Percentiles rank a stretch among this genome's conserved stretches.
phyloP scores from a whole-genome alignment of 2,113 vertebrate species.

The Microcebus murinus region DNA sequence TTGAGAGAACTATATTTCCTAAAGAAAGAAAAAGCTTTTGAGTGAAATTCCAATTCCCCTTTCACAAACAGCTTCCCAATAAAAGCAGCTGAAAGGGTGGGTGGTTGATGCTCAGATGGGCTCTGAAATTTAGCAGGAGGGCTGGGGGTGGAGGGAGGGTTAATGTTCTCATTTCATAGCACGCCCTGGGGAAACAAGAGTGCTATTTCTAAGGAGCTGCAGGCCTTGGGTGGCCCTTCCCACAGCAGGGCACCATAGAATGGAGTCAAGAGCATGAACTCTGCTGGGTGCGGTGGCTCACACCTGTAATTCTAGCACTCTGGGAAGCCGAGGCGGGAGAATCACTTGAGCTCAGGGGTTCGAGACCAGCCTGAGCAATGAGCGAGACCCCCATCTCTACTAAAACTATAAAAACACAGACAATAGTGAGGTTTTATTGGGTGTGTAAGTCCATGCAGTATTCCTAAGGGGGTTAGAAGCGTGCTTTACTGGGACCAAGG shows the following conservation, averaged over 20 bases:
- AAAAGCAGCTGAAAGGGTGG: background rate
- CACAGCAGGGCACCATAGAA: background rate
- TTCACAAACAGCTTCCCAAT: background rate
- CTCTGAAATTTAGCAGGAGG: background rate
- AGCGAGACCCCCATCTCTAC: too few species aligned
- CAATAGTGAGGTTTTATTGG: background rate
- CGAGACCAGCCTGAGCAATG: too few species aligned
- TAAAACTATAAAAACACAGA: background rate
- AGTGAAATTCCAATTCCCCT: background rate
- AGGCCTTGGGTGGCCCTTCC: background rate
- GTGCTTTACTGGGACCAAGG: background rate
- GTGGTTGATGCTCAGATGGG: background rate
- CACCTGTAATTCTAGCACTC: too few species aligned
- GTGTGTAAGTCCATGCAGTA: background rate
- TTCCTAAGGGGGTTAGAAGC: background rate
- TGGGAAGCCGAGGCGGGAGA: too few species aligned
- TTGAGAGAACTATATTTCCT: constrained; percentile 9
- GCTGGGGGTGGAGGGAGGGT: background rate
- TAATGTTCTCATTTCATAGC: background rate
- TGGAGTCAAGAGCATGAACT: background rate
- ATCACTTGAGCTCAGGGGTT: too few species aligned
- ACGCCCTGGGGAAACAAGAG: background rate
- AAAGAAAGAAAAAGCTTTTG: constrained; percentile 9
- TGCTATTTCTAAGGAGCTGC: background rate
- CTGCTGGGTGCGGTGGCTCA: too few species aligned